Evolutionary conservation across 2,113 vertebrate genomes (phyloP).

Genomic region (Saccopteryx bilineata): DNA sequence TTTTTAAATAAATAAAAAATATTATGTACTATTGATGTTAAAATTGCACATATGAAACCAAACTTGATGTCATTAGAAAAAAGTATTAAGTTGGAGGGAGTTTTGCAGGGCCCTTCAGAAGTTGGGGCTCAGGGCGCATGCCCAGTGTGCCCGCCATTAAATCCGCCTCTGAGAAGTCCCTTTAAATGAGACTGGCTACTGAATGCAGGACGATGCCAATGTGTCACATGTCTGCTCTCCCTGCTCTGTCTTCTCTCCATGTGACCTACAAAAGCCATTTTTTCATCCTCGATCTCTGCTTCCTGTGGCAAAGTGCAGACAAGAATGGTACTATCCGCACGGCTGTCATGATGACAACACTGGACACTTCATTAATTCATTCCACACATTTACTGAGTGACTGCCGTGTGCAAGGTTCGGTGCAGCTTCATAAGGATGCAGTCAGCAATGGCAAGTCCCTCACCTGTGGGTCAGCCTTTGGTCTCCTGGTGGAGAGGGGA

Average conservation of each 20-base stretch:
- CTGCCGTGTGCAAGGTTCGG: accelerated
- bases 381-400: accelerated
- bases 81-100: no score
- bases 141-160: no score
- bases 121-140: no score
- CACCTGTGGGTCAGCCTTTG: accelerated
- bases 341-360: background rate
- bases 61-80: no score
- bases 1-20: no score
- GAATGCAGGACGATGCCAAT: accelerated
- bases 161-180: background rate
- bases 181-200: background rate
- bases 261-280: background rate
- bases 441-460: accelerated
- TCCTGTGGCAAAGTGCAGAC: background rate
- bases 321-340: accelerated
- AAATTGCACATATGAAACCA: no score
- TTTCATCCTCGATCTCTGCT: background rate
- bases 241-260: background rate
- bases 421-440: accelerated
- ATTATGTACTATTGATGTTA: no score
- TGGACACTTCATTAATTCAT: background rate
- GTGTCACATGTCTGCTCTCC: background rate
- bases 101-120: no score
- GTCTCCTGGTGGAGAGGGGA: background rate